These are phyloP conservation scores for Sphecodes monilicornis DNA, from an alignment of 2,888 invertebrate species.

Conservation along the genomic window DNA sequence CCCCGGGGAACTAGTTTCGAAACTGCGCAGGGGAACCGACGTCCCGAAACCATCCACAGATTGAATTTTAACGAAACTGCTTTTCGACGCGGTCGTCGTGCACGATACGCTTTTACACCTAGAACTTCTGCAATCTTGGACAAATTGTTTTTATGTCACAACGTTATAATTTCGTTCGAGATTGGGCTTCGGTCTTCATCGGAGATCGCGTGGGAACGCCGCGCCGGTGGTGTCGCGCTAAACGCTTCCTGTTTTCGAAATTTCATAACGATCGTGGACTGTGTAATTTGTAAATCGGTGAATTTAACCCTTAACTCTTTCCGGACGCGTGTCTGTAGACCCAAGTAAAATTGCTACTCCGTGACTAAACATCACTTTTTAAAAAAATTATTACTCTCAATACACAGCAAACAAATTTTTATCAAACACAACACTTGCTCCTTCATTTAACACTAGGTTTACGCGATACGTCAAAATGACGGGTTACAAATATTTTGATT, in stretches of 20 bases:
- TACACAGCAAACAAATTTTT: no score
- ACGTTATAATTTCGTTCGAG: background rate
- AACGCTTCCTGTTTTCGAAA: background rate
- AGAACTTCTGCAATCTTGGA: conserved; percentile 8
- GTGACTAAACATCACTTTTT: no score
- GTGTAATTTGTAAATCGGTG: no score
- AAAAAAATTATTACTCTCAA: no score
- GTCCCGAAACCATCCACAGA: conserved; percentile 40
- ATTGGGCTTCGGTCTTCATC: background rate
- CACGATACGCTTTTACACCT: background rate
- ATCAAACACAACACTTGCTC: no score
- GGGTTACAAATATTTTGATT: no score
- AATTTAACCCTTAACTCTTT: no score
- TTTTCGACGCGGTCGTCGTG: conserved; percentile 12
- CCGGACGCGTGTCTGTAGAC: no score
- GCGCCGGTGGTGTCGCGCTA: background rate
- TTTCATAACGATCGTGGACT: no score
- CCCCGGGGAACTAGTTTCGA: conserved; percentile 60
- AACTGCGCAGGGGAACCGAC: conserved; percentile 47
- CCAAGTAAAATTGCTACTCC: no score
- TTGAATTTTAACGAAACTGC: conserved; percentile 64
- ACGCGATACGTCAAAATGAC: no score
- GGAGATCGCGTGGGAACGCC: background rate
- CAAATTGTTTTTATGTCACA: conserved; percentile 8
- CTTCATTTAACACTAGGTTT: no score